Evolutionary conservation across 2,888 invertebrate species (phyloP).

Genomic region (Mimas tiliae): DNA sequence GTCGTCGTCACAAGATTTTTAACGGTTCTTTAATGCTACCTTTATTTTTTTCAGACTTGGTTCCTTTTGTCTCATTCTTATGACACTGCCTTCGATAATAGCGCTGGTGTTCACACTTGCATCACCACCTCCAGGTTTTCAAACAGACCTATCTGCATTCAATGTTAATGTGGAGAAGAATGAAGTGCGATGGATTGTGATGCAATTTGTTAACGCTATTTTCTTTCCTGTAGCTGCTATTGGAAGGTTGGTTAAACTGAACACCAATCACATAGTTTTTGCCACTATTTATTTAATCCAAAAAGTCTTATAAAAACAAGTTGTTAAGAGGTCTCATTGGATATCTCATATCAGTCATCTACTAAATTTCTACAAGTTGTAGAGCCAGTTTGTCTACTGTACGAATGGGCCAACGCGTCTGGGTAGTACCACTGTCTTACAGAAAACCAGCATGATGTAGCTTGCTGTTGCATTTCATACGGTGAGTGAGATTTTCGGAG

Average conservation of each 20-base stretch:
- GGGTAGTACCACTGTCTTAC: too few species aligned
- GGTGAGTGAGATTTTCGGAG: too few species aligned
- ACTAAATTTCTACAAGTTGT: too few species aligned
- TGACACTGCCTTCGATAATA: constrained; percentile 82
- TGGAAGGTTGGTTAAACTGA: constrained; percentile 77
- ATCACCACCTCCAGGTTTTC: constrained; percentile 84
- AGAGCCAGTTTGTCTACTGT: too few species aligned
- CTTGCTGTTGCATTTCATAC: too few species aligned
- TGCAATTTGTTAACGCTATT: constrained; percentile 78
- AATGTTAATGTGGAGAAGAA: constrained; percentile 71
- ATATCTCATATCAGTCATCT: too few species aligned
- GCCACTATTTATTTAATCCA: constrained; percentile 14
- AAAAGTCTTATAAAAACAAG: too few species aligned
- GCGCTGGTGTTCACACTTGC: constrained; percentile 85
- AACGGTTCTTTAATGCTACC: neutral
- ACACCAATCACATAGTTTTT: neutral
- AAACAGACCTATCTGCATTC: constrained; percentile 67
- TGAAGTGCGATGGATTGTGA: constrained; percentile 70
- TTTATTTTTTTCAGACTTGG: constrained; percentile 54
- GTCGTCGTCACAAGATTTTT: too few species aligned
- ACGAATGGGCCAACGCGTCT: too few species aligned
- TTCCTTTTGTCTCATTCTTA: constrained; percentile 63
- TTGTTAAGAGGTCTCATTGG: too few species aligned
- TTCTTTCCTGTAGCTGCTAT: constrained; percentile 86
- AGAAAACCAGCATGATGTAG: too few species aligned